Conservation (phyloP, 2,888 invertebrate species). For the Chloroclystis v-ata region DNA sequence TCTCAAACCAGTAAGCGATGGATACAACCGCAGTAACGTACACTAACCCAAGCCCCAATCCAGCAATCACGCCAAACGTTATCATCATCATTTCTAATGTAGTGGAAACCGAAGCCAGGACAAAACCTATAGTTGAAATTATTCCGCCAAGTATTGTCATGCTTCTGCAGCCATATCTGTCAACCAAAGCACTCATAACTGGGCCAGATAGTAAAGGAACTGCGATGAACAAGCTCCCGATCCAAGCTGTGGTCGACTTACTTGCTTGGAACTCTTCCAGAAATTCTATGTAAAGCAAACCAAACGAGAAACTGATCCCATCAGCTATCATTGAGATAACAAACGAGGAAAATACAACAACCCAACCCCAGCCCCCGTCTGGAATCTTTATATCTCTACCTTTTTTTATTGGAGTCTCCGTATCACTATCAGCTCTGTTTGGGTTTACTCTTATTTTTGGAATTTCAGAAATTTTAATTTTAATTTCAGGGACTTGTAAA, state of each 20-base stretch:
- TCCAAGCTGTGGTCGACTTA: slow-evolving; percentile 92
- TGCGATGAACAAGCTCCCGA: slow-evolving; percentile 92
- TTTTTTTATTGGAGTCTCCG: slow-evolving; percentile 30
- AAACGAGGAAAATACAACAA: slow-evolving; percentile 91
- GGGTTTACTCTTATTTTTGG: slow-evolving; percentile 26
- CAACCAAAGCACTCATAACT: slow-evolving; percentile 89
- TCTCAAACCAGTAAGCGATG: slow-evolving; percentile 95
- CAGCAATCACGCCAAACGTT: slow-evolving; percentile 91
- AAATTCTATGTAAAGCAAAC: slow-evolving; percentile 90
- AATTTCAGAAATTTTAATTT: no score
- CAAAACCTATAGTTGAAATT: slow-evolving; percentile 86
- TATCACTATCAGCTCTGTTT: slow-evolving; percentile 31
- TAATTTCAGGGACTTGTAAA: background rate
- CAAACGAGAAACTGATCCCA: slow-evolving; percentile 95
- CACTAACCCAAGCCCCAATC: slow-evolving; percentile 88
- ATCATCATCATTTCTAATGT: slow-evolving; percentile 88
- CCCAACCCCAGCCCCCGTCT: slow-evolving; percentile 94
- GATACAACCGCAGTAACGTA: slow-evolving; percentile 95
- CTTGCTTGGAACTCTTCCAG: slow-evolving; percentile 87
- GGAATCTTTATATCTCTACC: slow-evolving; percentile 79
- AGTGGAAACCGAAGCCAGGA: slow-evolving; percentile 83
- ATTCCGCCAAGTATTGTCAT: slow-evolving; percentile 87
- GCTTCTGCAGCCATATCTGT: slow-evolving; percentile 89
- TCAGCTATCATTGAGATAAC: slow-evolving; percentile 93
- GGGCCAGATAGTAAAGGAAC: slow-evolving; percentile 92